These are phyloP conservation scores for Smithornis capensis DNA, from an alignment of 2,113 vertebrate genomes.

Conservation along the genomic window DNA sequence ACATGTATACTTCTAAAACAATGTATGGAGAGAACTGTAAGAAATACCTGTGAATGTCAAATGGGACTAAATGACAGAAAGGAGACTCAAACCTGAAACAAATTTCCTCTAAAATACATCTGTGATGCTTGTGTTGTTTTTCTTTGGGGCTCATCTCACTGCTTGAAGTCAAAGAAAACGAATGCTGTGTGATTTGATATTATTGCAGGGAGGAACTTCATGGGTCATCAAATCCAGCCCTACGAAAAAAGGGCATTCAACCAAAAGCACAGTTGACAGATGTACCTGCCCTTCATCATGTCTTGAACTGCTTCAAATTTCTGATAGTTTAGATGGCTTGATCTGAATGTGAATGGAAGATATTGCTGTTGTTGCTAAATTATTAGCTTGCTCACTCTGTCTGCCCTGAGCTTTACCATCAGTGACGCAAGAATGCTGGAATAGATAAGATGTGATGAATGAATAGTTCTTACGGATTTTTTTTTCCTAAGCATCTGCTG, in stretches of 20 bases:
- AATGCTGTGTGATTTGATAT: conserved; percentile 13
- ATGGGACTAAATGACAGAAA: background rate
- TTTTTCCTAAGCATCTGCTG: background rate
- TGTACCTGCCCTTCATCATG: conserved; percentile 28
- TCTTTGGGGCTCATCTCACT: background rate
- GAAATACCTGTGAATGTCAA: background rate
- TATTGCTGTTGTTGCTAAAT: conserved; percentile 14
- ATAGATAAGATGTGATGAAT: conserved; percentile 31
- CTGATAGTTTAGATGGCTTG: background rate
- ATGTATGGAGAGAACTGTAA: background rate
- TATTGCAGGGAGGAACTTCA: conserved; percentile 12
- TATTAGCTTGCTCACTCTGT: background rate
- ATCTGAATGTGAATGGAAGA: conserved; percentile 23
- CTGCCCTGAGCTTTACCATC: background rate
- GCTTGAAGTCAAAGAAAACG: background rate
- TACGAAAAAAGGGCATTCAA: background rate
- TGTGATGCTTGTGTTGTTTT: conserved; percentile 10
- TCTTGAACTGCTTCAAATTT: background rate
- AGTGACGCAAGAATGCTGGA: background rate
- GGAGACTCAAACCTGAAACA: background rate
- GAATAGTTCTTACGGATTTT: background rate
- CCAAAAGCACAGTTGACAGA: conserved; percentile 3
- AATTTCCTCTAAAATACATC: background rate
- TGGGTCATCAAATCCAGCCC: conserved; percentile 38
- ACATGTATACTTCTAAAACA: background rate